Conservation (phyloP, 1,140 invertebrate genomes). For the Apis florea region DNA sequence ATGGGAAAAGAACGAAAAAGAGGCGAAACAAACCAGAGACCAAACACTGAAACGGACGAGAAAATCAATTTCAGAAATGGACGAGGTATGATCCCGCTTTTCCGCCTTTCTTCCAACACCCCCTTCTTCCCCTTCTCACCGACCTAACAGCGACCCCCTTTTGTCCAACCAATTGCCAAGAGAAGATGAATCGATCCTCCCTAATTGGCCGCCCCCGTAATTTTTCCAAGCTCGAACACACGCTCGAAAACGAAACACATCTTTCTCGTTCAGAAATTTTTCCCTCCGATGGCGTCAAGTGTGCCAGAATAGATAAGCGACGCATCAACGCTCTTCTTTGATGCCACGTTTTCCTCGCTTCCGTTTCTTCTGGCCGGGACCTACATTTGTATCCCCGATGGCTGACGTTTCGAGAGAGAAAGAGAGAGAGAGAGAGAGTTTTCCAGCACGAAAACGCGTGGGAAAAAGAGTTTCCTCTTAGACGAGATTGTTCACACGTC, state of each 20-base stretch:
- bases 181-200: conserved; percentile 5
- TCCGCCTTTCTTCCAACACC: not conserved
- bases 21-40: not conserved
- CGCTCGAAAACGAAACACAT: not conserved
- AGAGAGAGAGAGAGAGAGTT: no score
- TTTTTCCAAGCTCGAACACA: not conserved
- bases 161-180: not conserved
- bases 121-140: no score
- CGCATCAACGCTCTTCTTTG: conserved; percentile 1
- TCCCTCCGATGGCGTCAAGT: not conserved
- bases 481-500: conserved; percentile 4
- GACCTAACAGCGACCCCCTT: not conserved
- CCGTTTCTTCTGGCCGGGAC: not conserved
- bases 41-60: conserved; percentile 11
- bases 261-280: no score
- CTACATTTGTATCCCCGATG: conserved; percentile 18
- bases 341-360: not conserved
- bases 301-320: conserved; percentile 29
- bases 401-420: not conserved
- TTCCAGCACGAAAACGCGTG: not conserved
- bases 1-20: not conserved
- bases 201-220: not conserved
- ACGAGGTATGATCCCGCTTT: conserved; percentile 10
- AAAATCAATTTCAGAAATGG: conserved; percentile 63
- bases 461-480: not conserved